A percentile compares a stretch with the other conserved stretches of the same genome.
Evolutionary conservation across 2,113 vertebrate genomes (phyloP).

Genomic region (Oncorhynchus clarkii): DNA sequence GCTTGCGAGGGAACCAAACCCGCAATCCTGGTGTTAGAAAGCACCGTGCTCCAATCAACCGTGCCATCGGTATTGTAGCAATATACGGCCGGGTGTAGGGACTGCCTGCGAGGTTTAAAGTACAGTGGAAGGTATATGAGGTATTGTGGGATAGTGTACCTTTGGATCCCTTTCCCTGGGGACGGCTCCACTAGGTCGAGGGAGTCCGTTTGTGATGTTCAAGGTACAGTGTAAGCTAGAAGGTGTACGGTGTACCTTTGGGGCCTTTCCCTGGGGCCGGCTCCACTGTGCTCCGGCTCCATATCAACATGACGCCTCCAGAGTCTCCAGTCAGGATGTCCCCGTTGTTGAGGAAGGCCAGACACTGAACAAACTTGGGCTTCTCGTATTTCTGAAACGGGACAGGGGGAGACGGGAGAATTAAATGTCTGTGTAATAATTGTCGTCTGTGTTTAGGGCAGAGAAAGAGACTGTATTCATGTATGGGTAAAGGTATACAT

Average conservation of each 20-base stretch:
- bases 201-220: too few species aligned
- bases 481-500: too few species aligned
- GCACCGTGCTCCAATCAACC: too few species aligned
- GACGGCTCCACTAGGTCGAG: slow-evolving; percentile 73
- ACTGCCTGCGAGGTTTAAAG: too few species aligned
- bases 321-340: slow-evolving; percentile 96
- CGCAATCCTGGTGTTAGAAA: too few species aligned
- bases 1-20: too few species aligned
- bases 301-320: slow-evolving; percentile 89
- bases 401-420: background rate
- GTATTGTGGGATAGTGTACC: slow-evolving; percentile 33
- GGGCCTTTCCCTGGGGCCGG: slow-evolving; percentile 87
- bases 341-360: slow-evolving; percentile 90
- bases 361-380: slow-evolving; percentile 95
- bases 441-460: background rate
- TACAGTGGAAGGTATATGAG: too few species aligned
- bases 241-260: slow-evolving; percentile 65
- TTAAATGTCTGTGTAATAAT: too few species aligned
- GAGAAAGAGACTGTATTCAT: too few species aligned
- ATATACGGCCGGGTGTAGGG: too few species aligned
- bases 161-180: slow-evolving; percentile 86
- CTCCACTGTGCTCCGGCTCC: slow-evolving; percentile 87
- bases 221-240: too few species aligned
- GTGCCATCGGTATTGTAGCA: too few species aligned
- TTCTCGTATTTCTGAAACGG: slow-evolving; percentile 93